Percentiles rank a stretch among this genome's conserved stretches.
These are phyloP conservation scores for Motacilla tschutschensis DNA, from an alignment of 2,113 vertebrate species.

Conservation along the genomic window DNA sequence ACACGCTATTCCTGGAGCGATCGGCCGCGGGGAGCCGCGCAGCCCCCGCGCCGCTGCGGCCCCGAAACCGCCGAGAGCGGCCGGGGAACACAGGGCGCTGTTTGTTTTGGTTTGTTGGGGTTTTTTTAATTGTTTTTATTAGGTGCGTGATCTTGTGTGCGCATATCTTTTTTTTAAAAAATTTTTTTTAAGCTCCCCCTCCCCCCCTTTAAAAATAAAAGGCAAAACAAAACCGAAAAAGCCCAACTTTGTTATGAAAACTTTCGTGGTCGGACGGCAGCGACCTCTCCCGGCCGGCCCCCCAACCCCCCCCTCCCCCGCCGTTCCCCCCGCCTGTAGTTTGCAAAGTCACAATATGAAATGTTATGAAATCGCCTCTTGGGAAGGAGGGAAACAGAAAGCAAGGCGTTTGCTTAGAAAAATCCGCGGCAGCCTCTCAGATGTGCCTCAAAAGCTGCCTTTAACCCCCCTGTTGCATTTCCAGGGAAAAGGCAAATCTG, in stretches of 20 bases:
- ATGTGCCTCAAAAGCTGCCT: constrained; percentile 57
- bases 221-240: constrained; percentile 24
- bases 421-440: constrained; percentile 35
- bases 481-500: constrained; percentile 50
- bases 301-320: not conserved
- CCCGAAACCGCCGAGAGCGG: not conserved
- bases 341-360: constrained; percentile 62
- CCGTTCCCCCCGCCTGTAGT: not conserved
- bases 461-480: constrained; percentile 55
- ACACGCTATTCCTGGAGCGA: constrained; percentile 76
- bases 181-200: not conserved
- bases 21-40: not conserved
- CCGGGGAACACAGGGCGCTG: not conserved
- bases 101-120: not conserved
- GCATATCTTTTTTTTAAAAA: not conserved
- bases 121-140: not conserved
- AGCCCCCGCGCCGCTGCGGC: not conserved
- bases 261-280: constrained; percentile 9
- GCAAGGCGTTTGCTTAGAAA: constrained; percentile 50
- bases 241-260: constrained; percentile 28
- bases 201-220: not conserved
- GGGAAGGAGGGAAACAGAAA: constrained; percentile 64
- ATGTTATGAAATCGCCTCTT: constrained; percentile 65
- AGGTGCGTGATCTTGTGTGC: not conserved
- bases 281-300: constrained; percentile 1